Conservation (phyloP, 2,113 vertebrate genomes). For the Euleptes europaea region DNA sequence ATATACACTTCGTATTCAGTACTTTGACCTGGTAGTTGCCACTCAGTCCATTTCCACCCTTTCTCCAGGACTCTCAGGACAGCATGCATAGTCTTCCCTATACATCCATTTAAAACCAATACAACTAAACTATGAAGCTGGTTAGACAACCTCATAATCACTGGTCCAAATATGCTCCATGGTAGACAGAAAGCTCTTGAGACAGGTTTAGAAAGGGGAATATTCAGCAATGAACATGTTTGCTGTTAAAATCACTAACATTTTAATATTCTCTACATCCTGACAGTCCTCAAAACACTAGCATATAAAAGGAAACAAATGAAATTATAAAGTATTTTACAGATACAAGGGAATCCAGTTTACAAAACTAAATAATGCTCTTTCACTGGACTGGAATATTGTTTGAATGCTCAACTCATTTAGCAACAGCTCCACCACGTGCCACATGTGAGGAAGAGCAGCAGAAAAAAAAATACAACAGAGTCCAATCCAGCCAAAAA, state of each 20-base stretch:
- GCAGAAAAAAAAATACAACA: background rate
- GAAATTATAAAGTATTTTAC: background rate
- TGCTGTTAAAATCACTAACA: background rate
- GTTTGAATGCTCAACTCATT: slow-evolving; percentile 38
- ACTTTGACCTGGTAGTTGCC: background rate
- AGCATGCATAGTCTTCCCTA: too few species aligned
- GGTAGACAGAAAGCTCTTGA: too few species aligned
- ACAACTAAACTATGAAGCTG: too few species aligned
- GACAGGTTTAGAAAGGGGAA: background rate
- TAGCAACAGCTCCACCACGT: slow-evolving; percentile 66
- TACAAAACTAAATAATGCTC: background rate
- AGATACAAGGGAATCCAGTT: background rate
- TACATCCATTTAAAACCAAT: too few species aligned
- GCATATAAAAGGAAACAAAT: background rate
- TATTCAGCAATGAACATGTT: background rate
- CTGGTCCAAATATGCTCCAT: too few species aligned
- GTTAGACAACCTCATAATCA: too few species aligned
- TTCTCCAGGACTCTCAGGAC: too few species aligned
- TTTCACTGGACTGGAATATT: background rate
- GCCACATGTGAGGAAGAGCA: slow-evolving; percentile 43
- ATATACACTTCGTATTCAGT: background rate
- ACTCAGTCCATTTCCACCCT: background rate
- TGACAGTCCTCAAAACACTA: background rate
- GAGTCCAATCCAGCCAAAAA: background rate
- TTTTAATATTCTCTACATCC: slow-evolving; percentile 6